Base-by-base conservation (phyloP, 64 coral and sea anemone genomes). In the Astreopora myriophthalma region DNA sequence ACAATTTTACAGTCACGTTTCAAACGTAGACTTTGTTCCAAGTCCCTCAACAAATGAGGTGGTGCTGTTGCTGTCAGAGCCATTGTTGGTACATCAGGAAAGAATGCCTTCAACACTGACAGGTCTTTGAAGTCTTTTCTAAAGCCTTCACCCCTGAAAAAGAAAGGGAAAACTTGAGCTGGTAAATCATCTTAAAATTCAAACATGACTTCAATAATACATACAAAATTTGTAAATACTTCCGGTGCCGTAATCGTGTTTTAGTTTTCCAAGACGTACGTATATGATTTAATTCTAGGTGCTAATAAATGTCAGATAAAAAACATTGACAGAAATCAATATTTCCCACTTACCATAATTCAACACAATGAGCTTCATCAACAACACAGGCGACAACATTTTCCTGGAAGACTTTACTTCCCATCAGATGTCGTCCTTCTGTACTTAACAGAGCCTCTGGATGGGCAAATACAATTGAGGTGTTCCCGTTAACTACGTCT, bases 291-390 rank as follows among this genome's bases (percentile, higher is more conserved):
- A 44, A 44, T 44, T 44, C 2, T 44, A 11, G 40, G 11, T 11
- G 11, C 40, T 44, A 44, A 44, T 44, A n/a, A n/a, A n/a, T n/a
- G 40, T 44, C 40, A 44, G 40, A 44, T n/a, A n/a, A n/a, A 44
- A 44, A 11, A 44, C 51, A 55, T 34, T 5, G 61, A 34, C 16
- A 34, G 31, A 65, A 28, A 29, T 46, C 12, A 19, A 55, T 55
- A 55, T 55, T 55, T 55, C 16, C 12, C 51, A 55, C 44, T 52
- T 89, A 95, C 93, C 93, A 95, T 69, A 95, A 55, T 81, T 92
- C 75, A 74, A 95, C 94, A 80, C 93, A 94, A 26, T 95, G 87
- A 57, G 93, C 93, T 46, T 95, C 93, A 83, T 95, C 89, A 64
- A 95, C 69, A 24, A 95, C 84, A 33, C 84, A 95, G 57, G 83